Evolutionary conservation across 2,113 vertebrate genomes (phyloP), one percentile per base, ranked within the genome.

Genomic region (Ameiurus melas): DNA sequence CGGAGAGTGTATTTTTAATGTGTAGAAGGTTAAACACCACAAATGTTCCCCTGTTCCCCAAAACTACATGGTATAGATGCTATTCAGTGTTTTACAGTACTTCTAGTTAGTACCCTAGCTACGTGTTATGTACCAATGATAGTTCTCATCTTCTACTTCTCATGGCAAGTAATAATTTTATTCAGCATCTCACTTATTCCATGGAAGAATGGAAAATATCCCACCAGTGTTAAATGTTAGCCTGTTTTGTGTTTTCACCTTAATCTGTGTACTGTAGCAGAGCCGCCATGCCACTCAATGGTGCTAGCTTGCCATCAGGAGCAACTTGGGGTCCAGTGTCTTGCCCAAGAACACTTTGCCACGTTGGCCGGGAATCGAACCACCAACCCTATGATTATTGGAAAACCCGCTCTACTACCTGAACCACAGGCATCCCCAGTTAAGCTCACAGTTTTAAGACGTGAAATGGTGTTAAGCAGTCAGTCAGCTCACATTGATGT

Each of bases 231-330:
- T 66, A 25, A 62, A 22, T 62, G 22, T 62, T 25, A 62, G 57
- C 1, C 5, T 58, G 57, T 64, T 64, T 64, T 27, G 80, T 36
- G 19, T 83, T 33, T 73, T 73, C 51, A 85, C 68, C 39, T 57
- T 75, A 58, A 75, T 75, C 70, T 43, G 33, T 57, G 68, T 25
- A 75, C 33, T 75, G 83, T 84, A n/a, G n/a, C n/a, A n/a, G n/a
- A n/a, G n/a, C n/a, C n/a, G n/a, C n/a, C n/a, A n/a, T n/a, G n/a
- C n/a, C n/a, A n/a, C n/a, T n/a, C n/a, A n/a, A n/a, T n/a, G n/a
- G n/a, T n/a, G n/a, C n/a, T n/a, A n/a, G n/a, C n/a, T n/a, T n/a
- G n/a, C n/a, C n/a, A 47, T 47, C 0, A 0, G 43, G 43, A 47
- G 43, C 43, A 47, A 7, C 43, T 47, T 47, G 43, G 43, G 6